Conservation (phyloP, 92 coral and sea anemone genomes). For the Diadumene lineata region DNA sequence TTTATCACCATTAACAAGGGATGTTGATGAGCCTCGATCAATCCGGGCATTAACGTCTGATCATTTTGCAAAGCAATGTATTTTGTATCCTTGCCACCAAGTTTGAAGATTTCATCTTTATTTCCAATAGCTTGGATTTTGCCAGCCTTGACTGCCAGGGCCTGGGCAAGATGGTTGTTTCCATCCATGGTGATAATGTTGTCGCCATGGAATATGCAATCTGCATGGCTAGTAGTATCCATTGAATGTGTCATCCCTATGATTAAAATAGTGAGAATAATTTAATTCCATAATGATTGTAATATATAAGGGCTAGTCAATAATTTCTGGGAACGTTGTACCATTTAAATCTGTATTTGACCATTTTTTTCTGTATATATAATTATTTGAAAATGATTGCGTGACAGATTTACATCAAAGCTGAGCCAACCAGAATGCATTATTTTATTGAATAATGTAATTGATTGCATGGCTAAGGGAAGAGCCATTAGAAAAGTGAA, state of each 20-base stretch:
- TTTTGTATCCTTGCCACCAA: conserved; percentile 33
- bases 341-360: too few species aligned
- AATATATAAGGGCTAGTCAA: too few species aligned
- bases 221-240: conserved; percentile 21
- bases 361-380: too few species aligned
- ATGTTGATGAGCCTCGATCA: conserved; percentile 71
- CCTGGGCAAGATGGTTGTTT: conserved; percentile 45
- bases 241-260: not conserved
- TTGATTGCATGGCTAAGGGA: too few species aligned
- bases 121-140: conserved; percentile 53
- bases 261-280: not conserved
- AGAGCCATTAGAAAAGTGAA: too few species aligned
- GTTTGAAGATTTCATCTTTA: conserved; percentile 24
- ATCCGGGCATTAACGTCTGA: conserved; percentile 71
- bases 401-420: too few species aligned
- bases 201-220: conserved; percentile 57
- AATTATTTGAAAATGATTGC: too few species aligned
- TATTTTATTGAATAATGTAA: too few species aligned
- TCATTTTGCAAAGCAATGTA: conserved; percentile 33
- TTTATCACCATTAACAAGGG: conserved; percentile 16
- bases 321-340: too few species aligned
- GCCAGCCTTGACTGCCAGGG: conserved; percentile 59
- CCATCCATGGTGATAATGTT: conserved; percentile 68
- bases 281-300: too few species aligned
- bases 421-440: too few species aligned